phyloP scores from a whole-genome alignment of 1,140 invertebrate species.

The Zaprionus ghesquierei region DNA sequence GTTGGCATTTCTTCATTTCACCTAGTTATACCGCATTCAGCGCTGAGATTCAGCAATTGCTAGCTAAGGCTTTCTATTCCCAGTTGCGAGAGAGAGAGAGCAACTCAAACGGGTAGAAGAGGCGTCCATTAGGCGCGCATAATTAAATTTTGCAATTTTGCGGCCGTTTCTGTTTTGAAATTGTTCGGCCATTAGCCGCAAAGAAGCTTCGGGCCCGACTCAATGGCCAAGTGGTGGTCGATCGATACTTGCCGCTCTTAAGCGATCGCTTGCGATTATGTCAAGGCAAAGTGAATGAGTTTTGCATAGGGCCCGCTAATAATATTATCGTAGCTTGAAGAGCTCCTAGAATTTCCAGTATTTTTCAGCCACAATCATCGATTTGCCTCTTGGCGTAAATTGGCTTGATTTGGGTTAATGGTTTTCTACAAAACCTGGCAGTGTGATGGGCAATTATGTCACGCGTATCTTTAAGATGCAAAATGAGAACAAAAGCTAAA shows the following conservation, averaged over 20 bases:
- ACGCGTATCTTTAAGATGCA: neutral
- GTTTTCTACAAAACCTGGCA: neutral
- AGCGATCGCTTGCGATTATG: conserved; percentile 22
- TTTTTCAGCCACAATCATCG: neutral
- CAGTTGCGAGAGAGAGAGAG: conserved; percentile 1
- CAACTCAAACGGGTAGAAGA: conserved; percentile 12
- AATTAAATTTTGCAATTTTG: conserved; percentile 70
- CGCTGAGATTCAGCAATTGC: conserved; percentile 49
- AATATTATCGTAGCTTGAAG: conserved; percentile 10
- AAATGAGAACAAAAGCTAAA: neutral
- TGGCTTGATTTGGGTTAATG: neutral
- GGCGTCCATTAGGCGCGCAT: conserved; percentile 54
- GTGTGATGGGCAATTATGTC: neutral
- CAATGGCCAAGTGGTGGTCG: conserved; percentile 51
- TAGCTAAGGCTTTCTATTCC: conserved; percentile 33
- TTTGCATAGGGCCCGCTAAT: neutral
- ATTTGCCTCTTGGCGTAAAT: neutral
- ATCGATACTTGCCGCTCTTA: too few relatives aligned
- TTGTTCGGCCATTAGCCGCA: conserved; percentile 61
- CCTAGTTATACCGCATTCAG: conserved; percentile 58
- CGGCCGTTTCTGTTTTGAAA: conserved; percentile 48
- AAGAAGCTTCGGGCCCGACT: conserved; percentile 46
- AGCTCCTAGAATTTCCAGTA: neutral
- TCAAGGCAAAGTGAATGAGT: conserved; percentile 7
- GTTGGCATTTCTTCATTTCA: conserved; percentile 22